phyloP scores from a whole-genome alignment of 2,113 vertebrate genomes.

The Paratilapia polleni region DNA sequence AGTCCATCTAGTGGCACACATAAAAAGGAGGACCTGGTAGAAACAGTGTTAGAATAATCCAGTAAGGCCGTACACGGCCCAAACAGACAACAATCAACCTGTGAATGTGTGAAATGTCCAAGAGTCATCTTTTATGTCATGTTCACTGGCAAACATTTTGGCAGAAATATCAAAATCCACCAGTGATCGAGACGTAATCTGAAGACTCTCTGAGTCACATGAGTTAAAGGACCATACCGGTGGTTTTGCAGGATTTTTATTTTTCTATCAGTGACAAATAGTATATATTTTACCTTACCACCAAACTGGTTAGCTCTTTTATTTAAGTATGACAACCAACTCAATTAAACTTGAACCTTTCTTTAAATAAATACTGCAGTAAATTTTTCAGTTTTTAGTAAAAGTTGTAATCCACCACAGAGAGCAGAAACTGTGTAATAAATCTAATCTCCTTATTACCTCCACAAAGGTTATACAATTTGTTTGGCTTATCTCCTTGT shows the following conservation, averaged over 20 bases:
- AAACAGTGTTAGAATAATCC: slow-evolving; percentile 60
- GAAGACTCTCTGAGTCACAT: slow-evolving; percentile 37
- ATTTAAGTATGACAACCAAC: neutral
- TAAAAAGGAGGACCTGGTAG: slow-evolving; percentile 63
- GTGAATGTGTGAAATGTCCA: slow-evolving; percentile 38
- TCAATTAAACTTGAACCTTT: neutral
- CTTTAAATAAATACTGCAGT: neutral
- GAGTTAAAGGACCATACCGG: slow-evolving; percentile 61
- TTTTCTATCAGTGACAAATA: neutral
- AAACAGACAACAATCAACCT: slow-evolving; percentile 32
- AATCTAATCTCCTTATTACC: neutral
- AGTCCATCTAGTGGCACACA: slow-evolving; percentile 34
- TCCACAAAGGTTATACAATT: neutral
- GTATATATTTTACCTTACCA: neutral
- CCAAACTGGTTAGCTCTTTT: neutral
- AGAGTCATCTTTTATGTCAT: slow-evolving; percentile 23
- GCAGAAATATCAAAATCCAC: slow-evolving; percentile 8
- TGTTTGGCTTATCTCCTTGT: neutral
- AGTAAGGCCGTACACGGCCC: neutral
- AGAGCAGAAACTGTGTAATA: neutral
- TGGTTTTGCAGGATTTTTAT: slow-evolving; percentile 18
- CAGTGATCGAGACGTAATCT: slow-evolving; percentile 32
- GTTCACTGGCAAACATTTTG: slow-evolving; percentile 25
- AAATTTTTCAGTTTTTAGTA: neutral
- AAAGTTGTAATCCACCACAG: neutral